These are phyloP conservation scores for Drosophila anomalata DNA, from an alignment of 2,888 invertebrate genomes.

Conservation along the genomic window DNA sequence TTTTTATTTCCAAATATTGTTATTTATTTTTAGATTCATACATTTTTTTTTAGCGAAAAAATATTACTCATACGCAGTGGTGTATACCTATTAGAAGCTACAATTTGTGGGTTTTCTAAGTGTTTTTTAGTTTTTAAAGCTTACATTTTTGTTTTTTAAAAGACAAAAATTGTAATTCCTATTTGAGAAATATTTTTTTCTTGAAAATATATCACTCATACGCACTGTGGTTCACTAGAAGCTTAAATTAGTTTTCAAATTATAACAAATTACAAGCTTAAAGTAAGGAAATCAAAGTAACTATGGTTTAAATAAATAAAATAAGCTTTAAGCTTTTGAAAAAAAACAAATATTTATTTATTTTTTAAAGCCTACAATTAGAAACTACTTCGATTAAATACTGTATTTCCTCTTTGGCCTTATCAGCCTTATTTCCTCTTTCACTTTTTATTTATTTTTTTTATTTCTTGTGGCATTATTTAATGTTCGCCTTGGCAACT, in stretches of 20 bases:
- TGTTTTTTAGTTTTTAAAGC: background rate
- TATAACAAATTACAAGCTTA: no score
- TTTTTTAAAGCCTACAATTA: no score
- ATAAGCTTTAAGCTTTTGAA: no score
- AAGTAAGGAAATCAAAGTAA: no score
- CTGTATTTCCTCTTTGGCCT: slow-evolving; percentile 9
- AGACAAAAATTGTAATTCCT: no score
- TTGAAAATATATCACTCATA: background rate
- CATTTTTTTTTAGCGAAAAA: background rate
- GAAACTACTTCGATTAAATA: background rate
- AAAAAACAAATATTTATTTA: no score
- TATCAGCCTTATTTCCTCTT: slow-evolving; percentile 38
- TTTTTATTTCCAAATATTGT: background rate
- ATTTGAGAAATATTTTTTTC: no score
- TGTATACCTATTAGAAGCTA: background rate
- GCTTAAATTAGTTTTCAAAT: no score
- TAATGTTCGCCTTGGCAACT: slow-evolving; percentile 16
- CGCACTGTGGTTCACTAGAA: no score
- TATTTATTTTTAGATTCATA: background rate
- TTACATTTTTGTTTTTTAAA: no score
- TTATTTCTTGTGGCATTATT: background rate
- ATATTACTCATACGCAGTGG: slow-evolving; percentile 5
- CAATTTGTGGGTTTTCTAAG: background rate
- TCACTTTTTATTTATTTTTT: slow-evolving; percentile 9
- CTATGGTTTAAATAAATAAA: no score